A percentile compares a stretch with the other conserved stretches of the same genome.
Evolutionary conservation across 2,113 vertebrate species (phyloP).

Genomic region (Carassius gibelio): DNA sequence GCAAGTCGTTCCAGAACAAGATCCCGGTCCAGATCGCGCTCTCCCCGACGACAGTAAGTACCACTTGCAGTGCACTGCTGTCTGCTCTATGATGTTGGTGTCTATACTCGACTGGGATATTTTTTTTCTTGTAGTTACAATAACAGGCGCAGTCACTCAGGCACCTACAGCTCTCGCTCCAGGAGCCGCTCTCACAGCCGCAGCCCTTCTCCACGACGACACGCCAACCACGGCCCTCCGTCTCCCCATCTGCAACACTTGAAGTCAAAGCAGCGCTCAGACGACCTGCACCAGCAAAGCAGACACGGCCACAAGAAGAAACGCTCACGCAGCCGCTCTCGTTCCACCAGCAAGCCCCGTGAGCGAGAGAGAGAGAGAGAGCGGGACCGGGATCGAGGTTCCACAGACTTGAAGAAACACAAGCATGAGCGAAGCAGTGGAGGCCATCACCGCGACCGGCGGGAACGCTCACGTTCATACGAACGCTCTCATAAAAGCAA

Average conservation of each 20-base stretch:
- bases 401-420: constrained; percentile 89
- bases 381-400: constrained; percentile 76
- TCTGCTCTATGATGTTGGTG: background rate
- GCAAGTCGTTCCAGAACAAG: constrained; percentile 86
- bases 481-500: constrained; percentile 94
- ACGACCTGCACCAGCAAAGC: constrained; percentile 83
- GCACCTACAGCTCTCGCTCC: constrained; percentile 95
- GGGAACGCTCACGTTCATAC: constrained; percentile 92
- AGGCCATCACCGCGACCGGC: constrained; percentile 85
- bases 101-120: too few species aligned
- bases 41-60: constrained; percentile 90
- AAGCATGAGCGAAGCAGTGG: constrained; percentile 83
- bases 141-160: constrained; percentile 91
- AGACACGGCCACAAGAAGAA: constrained; percentile 94
- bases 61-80: background rate
- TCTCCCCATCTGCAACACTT: constrained; percentile 78
- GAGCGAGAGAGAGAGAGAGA: constrained; percentile 57
- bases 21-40: constrained; percentile 88
- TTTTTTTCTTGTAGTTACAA: constrained; percentile 82
- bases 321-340: constrained; percentile 84
- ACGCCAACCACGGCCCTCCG: constrained; percentile 85
- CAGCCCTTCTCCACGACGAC: constrained; percentile 88
- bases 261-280: constrained; percentile 86
- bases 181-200: constrained; percentile 92
- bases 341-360: constrained; percentile 87